These are phyloP conservation scores for Anolis apletophallus DNA, from an alignment of 2,797 vertebrate genomes.

Conservation along the genomic window DNA sequence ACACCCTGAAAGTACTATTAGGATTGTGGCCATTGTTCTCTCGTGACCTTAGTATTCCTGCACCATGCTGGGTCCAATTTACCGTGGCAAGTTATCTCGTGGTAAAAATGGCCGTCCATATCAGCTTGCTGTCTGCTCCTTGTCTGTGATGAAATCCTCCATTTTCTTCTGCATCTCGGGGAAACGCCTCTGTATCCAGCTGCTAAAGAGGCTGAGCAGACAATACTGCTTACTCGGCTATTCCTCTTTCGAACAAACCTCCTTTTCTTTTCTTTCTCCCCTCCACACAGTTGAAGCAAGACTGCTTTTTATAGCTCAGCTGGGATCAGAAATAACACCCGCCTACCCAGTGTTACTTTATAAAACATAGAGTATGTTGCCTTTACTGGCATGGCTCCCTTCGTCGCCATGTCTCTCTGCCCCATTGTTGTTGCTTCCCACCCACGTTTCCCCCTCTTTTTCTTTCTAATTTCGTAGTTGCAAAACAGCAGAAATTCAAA, in stretches of 20 bases:
- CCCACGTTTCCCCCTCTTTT: background rate
- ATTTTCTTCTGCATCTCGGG: background rate
- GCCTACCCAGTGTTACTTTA: conserved; percentile 4
- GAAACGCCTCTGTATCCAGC: conserved; percentile 35
- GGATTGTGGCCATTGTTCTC: too few relatives aligned
- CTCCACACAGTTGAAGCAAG: conserved; percentile 23
- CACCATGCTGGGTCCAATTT: background rate
- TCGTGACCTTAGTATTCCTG: too few relatives aligned
- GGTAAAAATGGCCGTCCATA: too few relatives aligned
- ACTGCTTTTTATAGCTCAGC: conserved; percentile 44
- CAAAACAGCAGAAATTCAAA: background rate
- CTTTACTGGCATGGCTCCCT: background rate
- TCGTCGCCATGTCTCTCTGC: background rate
- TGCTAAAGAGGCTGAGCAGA: conserved; percentile 43
- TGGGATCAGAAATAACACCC: conserved; percentile 35
- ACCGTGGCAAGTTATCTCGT: background rate
- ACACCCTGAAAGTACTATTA: too few relatives aligned
- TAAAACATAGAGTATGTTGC: background rate
- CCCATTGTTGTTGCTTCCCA: background rate
- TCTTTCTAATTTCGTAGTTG: background rate
- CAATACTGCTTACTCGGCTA: conserved; percentile 60
- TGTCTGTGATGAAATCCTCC: rapidly evolving
- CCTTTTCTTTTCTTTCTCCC: background rate
- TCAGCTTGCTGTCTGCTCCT: background rate
- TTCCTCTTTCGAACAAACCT: conserved; percentile 35